Base-by-base conservation (phyloP, 2,113 vertebrate genomes). In the Parus major region DNA sequence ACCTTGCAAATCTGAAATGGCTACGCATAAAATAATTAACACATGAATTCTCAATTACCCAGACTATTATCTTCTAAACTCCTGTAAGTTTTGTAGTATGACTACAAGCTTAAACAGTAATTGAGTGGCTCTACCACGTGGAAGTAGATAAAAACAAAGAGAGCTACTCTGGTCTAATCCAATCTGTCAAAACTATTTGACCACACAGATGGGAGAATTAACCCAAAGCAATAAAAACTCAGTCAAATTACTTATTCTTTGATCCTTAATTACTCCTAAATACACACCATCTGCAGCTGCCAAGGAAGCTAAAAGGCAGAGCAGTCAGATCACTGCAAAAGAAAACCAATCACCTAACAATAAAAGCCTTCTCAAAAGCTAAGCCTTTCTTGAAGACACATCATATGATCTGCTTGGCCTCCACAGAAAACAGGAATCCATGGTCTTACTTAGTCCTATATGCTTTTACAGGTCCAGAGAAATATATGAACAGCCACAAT, bases 261-360 rank as follows among this genome's bases (percentile, higher is more conserved):
- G 77, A 88, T 68, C 50, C 36, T 93, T 85, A 92, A 93, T 86
- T 88, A 88, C 63, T 68, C n/a, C 18, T 80, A 82, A 80, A 49
- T 49, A 79, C 20, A 82, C n/a, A 89, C 60, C 82, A 85, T 64
- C 65, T 89, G 90, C 88, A 88, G 53, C 70, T 88, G 59, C 57
- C 63, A 88, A 94, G 59, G 46, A 94, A 90, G 55, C 41, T 77
- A 90, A 84, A 85, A 27, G 53, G 76, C 79, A 93, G 18, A 93
- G 63, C 50, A 93, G 55, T 56, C 57, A 82, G n/a, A 65, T 39
- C 46, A 82, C 0, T 80, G 70, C 66, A 90, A 61, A 93, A 72
- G 75, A 90, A 82, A 69, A 61, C 15, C n/a, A 49, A 86, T 22
- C 64, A 55, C 18, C 33, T 60, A 82, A 85, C 7, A 6, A 77